Percentiles rank a stretch among this genome's conserved stretches.
These are phyloP conservation scores for Heterotis niloticus DNA, from an alignment of 2,113 vertebrate genomes.

Conservation along the genomic window DNA sequence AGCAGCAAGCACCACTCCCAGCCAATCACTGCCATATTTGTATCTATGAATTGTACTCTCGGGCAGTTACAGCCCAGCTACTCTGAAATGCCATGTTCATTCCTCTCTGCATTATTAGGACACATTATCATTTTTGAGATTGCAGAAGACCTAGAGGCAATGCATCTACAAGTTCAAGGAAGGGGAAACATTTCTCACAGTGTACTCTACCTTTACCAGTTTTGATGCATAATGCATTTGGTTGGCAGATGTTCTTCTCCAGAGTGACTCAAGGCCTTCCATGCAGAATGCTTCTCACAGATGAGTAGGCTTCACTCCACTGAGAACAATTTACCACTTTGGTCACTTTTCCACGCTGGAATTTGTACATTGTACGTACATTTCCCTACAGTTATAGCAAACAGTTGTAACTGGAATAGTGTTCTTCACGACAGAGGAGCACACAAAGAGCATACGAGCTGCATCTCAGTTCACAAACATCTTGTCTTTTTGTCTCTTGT, in stretches of 20 bases:
- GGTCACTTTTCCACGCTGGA: no score
- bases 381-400: no score
- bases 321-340: slow-evolving; percentile 5
- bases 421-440: no score
- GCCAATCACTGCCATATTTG: no score
- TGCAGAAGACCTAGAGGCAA: background rate
- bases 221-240: background rate
- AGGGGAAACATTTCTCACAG: no score
- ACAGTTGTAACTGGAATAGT: no score
- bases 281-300: background rate
- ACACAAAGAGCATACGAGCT: background rate
- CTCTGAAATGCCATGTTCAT: background rate
- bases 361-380: no score
- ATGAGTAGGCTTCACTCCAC: background rate
- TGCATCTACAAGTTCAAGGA: background rate
- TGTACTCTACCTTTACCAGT: background rate
- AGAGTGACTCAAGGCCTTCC: slow-evolving; percentile 3
- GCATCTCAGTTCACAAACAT: background rate
- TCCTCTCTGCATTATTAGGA: background rate
- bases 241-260: slow-evolving; percentile 11
- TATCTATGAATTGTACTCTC: background rate
- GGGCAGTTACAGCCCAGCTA: background rate
- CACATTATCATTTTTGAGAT: background rate
- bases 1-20: no score
- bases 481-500: background rate